These are phyloP conservation scores for Tetranychus piercei DNA, from an alignment of 2,888 invertebrate genomes.

Conservation along the genomic window DNA sequence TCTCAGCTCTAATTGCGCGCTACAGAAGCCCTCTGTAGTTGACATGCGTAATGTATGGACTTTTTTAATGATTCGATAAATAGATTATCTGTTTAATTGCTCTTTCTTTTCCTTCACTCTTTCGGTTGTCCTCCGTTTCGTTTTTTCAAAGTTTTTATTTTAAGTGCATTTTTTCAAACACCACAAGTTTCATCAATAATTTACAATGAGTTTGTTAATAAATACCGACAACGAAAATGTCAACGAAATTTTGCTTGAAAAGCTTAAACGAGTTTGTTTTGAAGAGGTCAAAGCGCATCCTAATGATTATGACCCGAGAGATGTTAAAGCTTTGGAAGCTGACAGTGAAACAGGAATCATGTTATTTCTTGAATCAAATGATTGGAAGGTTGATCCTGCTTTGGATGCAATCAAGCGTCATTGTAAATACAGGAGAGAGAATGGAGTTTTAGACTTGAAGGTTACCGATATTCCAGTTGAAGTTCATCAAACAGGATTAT, in stretches of 20 bases:
- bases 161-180: no score
- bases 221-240: no score
- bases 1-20: no score
- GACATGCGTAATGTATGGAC: no score
- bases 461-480: background rate
- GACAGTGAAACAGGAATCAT: background rate
- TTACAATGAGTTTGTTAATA: no score
- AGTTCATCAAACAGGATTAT: background rate
- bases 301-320: background rate
- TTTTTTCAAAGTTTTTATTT: no score
- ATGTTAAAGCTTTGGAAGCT: background rate
- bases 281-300: background rate
- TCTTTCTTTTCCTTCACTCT: no score
- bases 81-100: no score
- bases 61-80: no score
- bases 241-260: background rate
- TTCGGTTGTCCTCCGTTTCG: no score
- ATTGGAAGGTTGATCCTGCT: slow-evolving; percentile 2
- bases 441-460: slow-evolving; percentile 1
- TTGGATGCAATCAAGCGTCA: background rate
- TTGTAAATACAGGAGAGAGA: background rate
- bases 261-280: background rate
- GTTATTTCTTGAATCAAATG: background rate
- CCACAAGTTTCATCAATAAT: no score
- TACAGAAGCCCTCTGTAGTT: no score